Base-by-base conservation (phyloP, 2,888 invertebrate genomes). In the Nasonovia ribisnigri region DNA sequence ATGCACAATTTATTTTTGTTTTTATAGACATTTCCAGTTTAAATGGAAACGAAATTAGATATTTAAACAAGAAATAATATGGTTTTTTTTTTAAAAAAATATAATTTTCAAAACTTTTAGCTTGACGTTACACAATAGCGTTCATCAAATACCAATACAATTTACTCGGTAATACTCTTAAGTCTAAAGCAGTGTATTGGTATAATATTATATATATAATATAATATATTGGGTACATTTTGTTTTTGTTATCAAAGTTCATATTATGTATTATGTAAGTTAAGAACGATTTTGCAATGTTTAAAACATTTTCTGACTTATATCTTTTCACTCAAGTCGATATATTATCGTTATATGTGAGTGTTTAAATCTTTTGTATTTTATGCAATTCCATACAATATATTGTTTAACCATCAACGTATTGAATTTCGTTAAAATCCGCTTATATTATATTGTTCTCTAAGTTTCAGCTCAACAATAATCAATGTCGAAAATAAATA, bases 401-500 rank as follows among this genome's bases (percentile, higher is more conserved):
- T 77, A 36, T 77, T 77, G 36, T 77, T 77, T 20, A 77, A 77
- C 77, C 77, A 36, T 20, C 36, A 36, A 3, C 36, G 36, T 77
- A 77, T 77, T 36, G 36, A 77, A 77, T 77, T 77, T 77, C 77
- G 20, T 77, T 77, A 36, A 36, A 77, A 77, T 77, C 77, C 77
- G 36, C 77, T 77, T 77, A 77, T 20, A 77, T 20, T 36, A 20
- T 77, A 77, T 77, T 77, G 36, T 36, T 77, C 77, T 77, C 3
- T 77, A 20, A 20, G 36, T 20, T 77, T 77, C 20, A 42, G 36
- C 77, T 36, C 16, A 77, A 77, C 20, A 77, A 36, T 36, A 77
- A 77, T 24, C 36, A 77, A 77, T 67, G 77, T 77, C 77, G 36
- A 36, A 77, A 77, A 77, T 77, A 77, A 77, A 77, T 77, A 77